Percentiles rank a stretch among this genome's conserved stretches.
Conservation (phyloP, 2,113 vertebrate genomes). For the Chiloscyllium plagiosum region DNA sequence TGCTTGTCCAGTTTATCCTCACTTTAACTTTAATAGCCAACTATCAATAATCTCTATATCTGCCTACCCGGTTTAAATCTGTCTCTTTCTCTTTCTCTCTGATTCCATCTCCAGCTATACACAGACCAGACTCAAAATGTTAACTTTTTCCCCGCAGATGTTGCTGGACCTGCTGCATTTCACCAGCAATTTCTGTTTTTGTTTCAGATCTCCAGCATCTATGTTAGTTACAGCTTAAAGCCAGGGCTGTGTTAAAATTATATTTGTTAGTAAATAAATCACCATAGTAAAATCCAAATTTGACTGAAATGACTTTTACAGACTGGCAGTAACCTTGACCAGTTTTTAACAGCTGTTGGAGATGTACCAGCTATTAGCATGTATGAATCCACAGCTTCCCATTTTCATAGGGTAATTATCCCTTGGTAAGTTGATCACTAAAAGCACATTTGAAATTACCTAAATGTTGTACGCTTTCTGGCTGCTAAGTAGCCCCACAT, state of each 20-base stretch:
- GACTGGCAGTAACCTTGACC: background rate
- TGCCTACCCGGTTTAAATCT: no score
- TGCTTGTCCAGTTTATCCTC: no score
- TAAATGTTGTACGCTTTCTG: background rate
- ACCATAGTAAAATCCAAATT: background rate
- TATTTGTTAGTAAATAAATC: constrained; percentile 6
- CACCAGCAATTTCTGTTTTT: no score
- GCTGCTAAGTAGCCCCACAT: background rate
- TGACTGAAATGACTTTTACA: background rate
- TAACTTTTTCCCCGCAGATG: no score
- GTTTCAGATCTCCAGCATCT: no score
- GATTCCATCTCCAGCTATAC: no score
- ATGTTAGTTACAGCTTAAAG: no score
- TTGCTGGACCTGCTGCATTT: no score
- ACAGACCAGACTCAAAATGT: no score
- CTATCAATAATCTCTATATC: no score
- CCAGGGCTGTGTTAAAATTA: background rate
- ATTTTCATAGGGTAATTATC: background rate
- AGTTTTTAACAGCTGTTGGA: background rate
- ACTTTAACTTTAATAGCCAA: no score
- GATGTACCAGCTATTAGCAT: background rate
- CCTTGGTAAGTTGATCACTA: background rate
- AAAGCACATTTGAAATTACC: background rate
- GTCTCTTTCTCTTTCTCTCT: no score
- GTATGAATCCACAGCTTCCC: background rate